Conservation (phyloP, 1,140 invertebrate genomes). For the Pseudachorutes palmiensis region DNA sequence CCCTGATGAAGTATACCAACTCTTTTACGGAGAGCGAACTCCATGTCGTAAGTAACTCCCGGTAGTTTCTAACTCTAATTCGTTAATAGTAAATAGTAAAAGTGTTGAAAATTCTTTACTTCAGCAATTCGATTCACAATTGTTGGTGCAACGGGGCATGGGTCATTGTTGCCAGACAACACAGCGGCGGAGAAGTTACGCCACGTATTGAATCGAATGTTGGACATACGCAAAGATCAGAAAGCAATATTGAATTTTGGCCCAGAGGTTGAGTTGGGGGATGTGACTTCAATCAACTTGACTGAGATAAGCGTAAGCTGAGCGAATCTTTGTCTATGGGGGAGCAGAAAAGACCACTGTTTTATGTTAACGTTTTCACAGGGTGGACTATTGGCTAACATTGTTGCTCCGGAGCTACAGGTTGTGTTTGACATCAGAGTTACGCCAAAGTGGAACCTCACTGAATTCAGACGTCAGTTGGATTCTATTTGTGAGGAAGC, state of each 20-base stretch:
- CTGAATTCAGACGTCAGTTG: not conserved
- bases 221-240: conserved; percentile 59
- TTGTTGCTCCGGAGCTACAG: conserved; percentile 68
- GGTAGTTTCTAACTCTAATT: too few species aligned
- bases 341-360: too few species aligned
- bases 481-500: not conserved
- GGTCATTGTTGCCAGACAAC: conserved; percentile 66
- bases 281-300: conserved; percentile 59
- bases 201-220: conserved; percentile 64
- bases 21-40: conserved; percentile 68
- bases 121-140: conserved; percentile 22
- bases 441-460: conserved; percentile 57
- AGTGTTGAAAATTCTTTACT: too few species aligned
- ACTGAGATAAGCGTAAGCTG: conserved; percentile 3
- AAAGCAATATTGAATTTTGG: conserved; percentile 56
- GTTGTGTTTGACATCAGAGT: conserved; percentile 73
- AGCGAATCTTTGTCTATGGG: too few species aligned
- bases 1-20: conserved; percentile 54
- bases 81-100: too few species aligned
- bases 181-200: conserved; percentile 76
- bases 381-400: conserved; percentile 84
- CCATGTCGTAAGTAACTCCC: conserved; percentile 66
- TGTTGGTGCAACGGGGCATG: conserved; percentile 74
- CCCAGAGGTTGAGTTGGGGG: conserved; percentile 59
- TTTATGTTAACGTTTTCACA: conserved; percentile 41